These are phyloP conservation scores for Cladopsammia gracilis DNA, from an alignment of 64 coral and sea anemone genomes.

Conservation along the genomic window DNA sequence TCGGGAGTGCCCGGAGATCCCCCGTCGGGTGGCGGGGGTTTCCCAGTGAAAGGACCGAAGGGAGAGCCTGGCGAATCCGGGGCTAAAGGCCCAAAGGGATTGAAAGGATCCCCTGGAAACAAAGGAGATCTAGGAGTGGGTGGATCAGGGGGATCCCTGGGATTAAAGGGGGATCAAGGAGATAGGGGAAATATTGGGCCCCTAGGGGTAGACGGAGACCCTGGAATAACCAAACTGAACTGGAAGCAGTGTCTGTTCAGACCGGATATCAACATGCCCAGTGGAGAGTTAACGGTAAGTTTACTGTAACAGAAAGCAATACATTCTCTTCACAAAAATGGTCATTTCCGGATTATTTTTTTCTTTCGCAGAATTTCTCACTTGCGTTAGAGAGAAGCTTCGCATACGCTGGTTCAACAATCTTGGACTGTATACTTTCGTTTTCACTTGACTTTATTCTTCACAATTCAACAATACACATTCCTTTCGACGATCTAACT, in stretches of 20 bases:
- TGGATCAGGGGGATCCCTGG: constrained; percentile 54
- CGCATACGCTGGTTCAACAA: no score
- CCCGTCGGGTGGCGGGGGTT: not conserved
- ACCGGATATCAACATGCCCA: constrained; percentile 71
- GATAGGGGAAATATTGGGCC: constrained; percentile 40
- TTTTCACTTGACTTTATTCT: no score
- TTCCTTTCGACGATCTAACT: no score
- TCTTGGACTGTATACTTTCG: no score
- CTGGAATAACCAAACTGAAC: constrained; percentile 60
- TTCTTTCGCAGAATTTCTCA: no score
- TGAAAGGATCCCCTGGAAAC: not conserved
- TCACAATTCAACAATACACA: no score
- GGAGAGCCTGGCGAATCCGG: constrained; percentile 68
- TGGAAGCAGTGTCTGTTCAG: constrained; percentile 90
- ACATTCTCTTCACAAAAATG: no score
- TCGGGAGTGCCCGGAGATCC: constrained; percentile 58
- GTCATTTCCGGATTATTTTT: no score
- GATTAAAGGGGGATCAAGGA: constrained; percentile 52
- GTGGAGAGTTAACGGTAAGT: constrained; percentile 68
- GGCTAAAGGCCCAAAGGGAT: constrained; percentile 61
- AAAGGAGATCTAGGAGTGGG: constrained; percentile 33
- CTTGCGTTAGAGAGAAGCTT: no score
- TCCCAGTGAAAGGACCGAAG: constrained; percentile 68
- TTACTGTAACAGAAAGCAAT: not conserved
- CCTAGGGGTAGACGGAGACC: constrained; percentile 55